Base-by-base conservation (phyloP, 2,797 vertebrate genomes). In the Bryconaethiops microstoma region DNA sequence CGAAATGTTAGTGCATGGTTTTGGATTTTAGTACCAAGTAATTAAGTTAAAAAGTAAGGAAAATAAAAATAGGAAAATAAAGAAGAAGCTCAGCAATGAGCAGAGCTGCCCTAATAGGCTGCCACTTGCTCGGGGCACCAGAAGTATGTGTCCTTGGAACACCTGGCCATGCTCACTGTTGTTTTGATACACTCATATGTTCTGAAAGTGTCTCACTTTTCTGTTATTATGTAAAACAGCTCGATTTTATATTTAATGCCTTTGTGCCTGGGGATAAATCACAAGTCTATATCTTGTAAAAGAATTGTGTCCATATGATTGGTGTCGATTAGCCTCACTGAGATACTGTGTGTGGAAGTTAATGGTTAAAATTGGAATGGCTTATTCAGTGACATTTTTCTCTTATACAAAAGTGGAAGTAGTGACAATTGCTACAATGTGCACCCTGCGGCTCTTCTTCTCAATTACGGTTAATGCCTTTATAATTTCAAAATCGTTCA, bases 381-480 rank as follows among this genome's bases (percentile, higher is more conserved):
- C 17, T 14, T 74, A 23, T 50, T 69, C 13, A 50, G 52, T 23
- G 6, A 14, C 14, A 5, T 60, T 62, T 8, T 1, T 6, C 4
- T 64, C 25, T 29, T 71, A n/a, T 55, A 73, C 17, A n/a, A 8
- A 13, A n/a, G 70, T 72, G 70, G 70, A 73, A 73, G 52, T 52
- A 25, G 42, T n/a, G 52, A n/a, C 52, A 48, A 40, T 57, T 35
- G 52, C 17, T 35, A 39, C 50, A 39, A 29, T 17, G 21, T 70
- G 48, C 48, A 29, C 65, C 54, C 19, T 68, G 19, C 23, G 57
- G 59, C 29, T 29, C 23, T 80, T 50, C 14, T 45, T 74, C 55
- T 54, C 55, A 12, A 12, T 73, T 35, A 21, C 0, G 2, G 35
- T 62, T 13, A 25, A 70, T 69, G 55, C 54, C 19, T 48, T 70